Base-by-base conservation (phyloP, 2,113 vertebrate species). In the Proteles cristata region DNA sequence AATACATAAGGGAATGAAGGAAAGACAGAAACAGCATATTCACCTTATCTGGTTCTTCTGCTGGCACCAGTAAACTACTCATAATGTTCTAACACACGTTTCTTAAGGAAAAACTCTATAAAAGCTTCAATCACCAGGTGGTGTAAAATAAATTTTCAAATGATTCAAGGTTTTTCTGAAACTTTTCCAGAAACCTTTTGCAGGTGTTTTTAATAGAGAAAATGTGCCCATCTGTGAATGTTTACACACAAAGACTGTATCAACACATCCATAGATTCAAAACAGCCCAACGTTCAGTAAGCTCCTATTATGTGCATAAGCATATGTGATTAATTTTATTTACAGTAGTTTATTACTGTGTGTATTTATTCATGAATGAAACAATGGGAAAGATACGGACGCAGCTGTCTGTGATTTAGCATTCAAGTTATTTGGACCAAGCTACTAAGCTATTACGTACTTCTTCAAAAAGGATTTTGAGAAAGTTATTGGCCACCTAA, bases 291-390 rank as follows among this genome's bases (percentile, higher is more conserved):
- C 15, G 87, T 76, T 77, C 84, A 95, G 88, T 68, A 90, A 58
- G 23, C 26, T 95, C 3, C 39, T 85, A 87, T 96, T 84, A 77
- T 87, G 83, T 45, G 11, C 25, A 81, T 39, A 63, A 81, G 68
- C 93, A 39, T 45, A 61, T 79, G 73, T 43, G 77, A 94, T 97
- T 94, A 82, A 94, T 90, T 96, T 95, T 96, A 96, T 96, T 97
- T 96, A 94, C 58, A 55, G 48, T 28, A 63, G 15, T 65, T 50
- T 74, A 55, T 48, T 71, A 21, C 55, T 80, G 19, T 68, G 82
- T 77, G n/a, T 63, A 48, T 83, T 65, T 68, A 71, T 55, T 94
- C 90, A 90, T 74, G 31, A 88, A 71, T 26, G 68, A 84, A 58
- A 35, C 43, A 83, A 33, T 17, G 55, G 79, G 45, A 6, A 4